phyloP scores from a whole-genome alignment of 1,140 invertebrate genomes.

The Amyelois transitella region DNA sequence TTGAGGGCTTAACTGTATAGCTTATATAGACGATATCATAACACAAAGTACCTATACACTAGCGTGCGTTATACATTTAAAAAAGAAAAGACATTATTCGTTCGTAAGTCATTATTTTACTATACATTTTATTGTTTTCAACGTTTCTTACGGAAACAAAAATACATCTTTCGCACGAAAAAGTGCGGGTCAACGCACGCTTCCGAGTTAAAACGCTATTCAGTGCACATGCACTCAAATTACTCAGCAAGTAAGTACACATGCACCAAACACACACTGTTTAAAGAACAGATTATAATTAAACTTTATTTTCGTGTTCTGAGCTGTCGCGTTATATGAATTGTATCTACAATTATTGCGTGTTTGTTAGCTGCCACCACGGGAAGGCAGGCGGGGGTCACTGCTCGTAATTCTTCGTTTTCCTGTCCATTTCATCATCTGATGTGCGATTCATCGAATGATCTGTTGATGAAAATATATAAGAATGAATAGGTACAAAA shows the following conservation, averaged over 20 bases:
- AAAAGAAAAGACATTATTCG: too few species aligned
- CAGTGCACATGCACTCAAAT: too few species aligned
- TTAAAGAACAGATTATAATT: neutral
- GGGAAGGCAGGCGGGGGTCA: constrained; percentile 32
- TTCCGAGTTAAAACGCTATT: too few species aligned
- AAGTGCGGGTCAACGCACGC: too few species aligned
- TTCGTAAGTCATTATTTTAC: too few species aligned
- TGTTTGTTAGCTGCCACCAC: constrained; percentile 19
- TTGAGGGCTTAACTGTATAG: neutral
- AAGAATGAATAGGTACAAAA: neutral
- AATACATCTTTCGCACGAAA: too few species aligned
- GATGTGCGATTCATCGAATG: constrained; percentile 62
- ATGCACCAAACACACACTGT: neutral
- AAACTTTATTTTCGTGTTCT: neutral
- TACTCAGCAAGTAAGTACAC: too few species aligned
- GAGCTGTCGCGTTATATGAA: neutral
- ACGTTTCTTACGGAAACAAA: too few species aligned
- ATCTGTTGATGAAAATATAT: constrained; percentile 29
- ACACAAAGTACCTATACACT: neutral
- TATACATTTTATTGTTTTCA: too few species aligned
- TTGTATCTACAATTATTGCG: constrained; percentile 1
- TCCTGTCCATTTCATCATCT: constrained; percentile 68
- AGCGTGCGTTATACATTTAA: too few species aligned
- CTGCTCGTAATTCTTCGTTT: constrained; percentile 65
- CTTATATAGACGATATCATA: too few species aligned